A percentile compares a stretch with the other conserved stretches of the same genome.
Conservation (phyloP, 2,113 vertebrate species). For the Cololabis saira region DNA sequence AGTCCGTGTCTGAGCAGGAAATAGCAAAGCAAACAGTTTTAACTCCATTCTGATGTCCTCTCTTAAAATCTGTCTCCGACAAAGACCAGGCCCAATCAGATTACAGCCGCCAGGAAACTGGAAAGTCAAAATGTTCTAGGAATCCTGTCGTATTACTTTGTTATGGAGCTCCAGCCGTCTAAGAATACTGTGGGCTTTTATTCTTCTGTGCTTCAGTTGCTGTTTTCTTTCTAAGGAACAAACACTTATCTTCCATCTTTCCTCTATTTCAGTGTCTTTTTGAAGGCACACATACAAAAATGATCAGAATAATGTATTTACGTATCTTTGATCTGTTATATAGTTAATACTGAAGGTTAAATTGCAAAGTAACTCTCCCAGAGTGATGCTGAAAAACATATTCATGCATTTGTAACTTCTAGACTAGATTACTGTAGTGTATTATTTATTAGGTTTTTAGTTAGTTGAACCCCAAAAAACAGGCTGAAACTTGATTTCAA, state of each 20-base stretch:
- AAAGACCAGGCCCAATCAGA: conserved; percentile 66
- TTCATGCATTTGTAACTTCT: no score
- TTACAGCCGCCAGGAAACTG: conserved; percentile 45
- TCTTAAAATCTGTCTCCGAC: conserved; percentile 49
- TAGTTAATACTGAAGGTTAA: no score
- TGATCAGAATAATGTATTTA: not conserved
- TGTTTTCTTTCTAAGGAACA: not conserved
- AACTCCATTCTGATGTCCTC: conserved; percentile 49
- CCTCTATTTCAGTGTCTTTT: not conserved
- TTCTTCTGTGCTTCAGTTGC: conserved; percentile 3
- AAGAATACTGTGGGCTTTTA: conserved; percentile 3
- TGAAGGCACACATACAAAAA: not conserved
- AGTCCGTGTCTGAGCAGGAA: conserved; percentile 40
- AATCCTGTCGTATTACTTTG: conserved; percentile 41
- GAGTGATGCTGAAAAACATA: no score
- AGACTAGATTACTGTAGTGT: no score
- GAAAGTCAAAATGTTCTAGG: conserved; percentile 49
- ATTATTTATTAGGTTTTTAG: no score
- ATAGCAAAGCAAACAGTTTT: conserved; percentile 52
- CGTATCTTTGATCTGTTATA: not conserved
- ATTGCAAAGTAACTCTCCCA: no score
- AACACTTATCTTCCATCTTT: not conserved
- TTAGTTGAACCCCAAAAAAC: no score
- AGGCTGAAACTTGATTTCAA: no score
- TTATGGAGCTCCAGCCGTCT: conserved; percentile 2